These are phyloP conservation scores for Drosophila rubida DNA, from an alignment of 2,888 invertebrate genomes.

Conservation along the genomic window DNA sequence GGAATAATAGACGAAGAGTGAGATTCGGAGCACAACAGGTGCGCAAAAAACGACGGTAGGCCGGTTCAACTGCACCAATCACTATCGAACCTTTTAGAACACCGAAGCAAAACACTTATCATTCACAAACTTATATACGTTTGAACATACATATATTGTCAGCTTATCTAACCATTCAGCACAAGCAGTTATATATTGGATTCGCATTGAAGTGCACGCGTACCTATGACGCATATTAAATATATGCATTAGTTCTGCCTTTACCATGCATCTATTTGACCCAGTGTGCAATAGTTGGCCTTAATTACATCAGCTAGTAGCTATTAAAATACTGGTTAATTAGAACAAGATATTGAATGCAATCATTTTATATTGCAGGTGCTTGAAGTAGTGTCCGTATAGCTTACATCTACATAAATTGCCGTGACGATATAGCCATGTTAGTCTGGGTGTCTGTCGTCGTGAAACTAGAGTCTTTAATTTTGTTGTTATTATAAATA, in stretches of 20 bases:
- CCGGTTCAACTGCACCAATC: conserved; percentile 54
- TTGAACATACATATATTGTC: conserved; percentile 34
- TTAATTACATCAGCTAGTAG: conserved; percentile 68
- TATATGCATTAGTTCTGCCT: conserved; percentile 14
- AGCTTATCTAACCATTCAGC: conserved; percentile 58
- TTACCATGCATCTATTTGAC: conserved; percentile 61
- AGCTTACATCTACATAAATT: neutral
- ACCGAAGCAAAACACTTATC: conserved; percentile 53
- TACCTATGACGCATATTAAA: conserved; percentile 48
- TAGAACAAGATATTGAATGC: conserved; percentile 28
- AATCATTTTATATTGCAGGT: conserved; percentile 26
- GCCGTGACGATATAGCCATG: too few relatives aligned
- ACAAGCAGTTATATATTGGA: conserved; percentile 47
- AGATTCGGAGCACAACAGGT: conserved; percentile 58
- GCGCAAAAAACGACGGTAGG: conserved; percentile 47
- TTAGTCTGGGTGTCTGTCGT: too few relatives aligned
- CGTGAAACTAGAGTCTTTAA: too few relatives aligned
- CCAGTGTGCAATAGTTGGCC: conserved; percentile 63
- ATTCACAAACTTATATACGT: conserved; percentile 35
- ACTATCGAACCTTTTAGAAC: conserved; percentile 24
- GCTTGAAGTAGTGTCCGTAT: conserved; percentile 10
- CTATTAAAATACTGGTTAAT: conserved; percentile 55
- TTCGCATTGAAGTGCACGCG: conserved; percentile 49
- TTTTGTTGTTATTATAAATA: too few relatives aligned
- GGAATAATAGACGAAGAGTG: conserved; percentile 34